phyloP scores from a whole-genome alignment of 2,888 invertebrate genomes.

The Corythucha ciliata region DNA sequence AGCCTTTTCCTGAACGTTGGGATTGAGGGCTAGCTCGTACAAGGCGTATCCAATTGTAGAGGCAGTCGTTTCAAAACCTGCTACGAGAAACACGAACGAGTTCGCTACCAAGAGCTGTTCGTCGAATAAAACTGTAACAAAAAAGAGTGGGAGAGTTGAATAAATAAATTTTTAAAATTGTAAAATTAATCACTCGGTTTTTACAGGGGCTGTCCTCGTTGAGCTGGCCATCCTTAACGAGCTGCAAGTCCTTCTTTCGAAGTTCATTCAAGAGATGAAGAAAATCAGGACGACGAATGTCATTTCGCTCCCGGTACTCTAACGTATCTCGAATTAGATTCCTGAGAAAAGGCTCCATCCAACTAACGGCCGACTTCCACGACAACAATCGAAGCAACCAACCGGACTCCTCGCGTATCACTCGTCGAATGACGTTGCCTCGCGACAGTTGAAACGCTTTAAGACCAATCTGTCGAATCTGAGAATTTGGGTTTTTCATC shows the following conservation, averaged over 20 bases:
- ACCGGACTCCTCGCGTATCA: too few relatives aligned
- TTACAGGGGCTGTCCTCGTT: too few relatives aligned
- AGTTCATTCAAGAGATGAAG: constrained; percentile 8
- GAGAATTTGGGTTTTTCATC: constrained; percentile 36
- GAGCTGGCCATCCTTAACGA: too few relatives aligned
- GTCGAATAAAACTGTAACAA: too few relatives aligned
- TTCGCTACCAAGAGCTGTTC: constrained; percentile 45
- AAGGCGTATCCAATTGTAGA: constrained; percentile 50
- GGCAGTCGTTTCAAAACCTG: constrained; percentile 57
- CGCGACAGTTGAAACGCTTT: not conserved
- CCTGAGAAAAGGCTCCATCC: too few relatives aligned
- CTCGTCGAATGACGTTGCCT: not conserved
- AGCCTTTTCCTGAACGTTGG: constrained; percentile 45
- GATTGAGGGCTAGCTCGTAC: constrained; percentile 48
- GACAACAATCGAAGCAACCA: too few relatives aligned
- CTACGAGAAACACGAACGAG: constrained; percentile 50
- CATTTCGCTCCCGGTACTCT: not conserved
- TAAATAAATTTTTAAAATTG: too few relatives aligned
- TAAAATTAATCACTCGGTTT: too few relatives aligned
- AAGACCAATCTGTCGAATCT: not conserved
- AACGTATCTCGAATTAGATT: too few relatives aligned
- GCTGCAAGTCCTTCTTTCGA: not conserved
- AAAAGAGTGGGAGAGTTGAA: too few relatives aligned
- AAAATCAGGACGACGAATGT: not conserved
- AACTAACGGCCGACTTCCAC: too few relatives aligned